Evolutionary conservation across 2,888 invertebrate genomes (phyloP).

Genomic region (Metellina segmentata): DNA sequence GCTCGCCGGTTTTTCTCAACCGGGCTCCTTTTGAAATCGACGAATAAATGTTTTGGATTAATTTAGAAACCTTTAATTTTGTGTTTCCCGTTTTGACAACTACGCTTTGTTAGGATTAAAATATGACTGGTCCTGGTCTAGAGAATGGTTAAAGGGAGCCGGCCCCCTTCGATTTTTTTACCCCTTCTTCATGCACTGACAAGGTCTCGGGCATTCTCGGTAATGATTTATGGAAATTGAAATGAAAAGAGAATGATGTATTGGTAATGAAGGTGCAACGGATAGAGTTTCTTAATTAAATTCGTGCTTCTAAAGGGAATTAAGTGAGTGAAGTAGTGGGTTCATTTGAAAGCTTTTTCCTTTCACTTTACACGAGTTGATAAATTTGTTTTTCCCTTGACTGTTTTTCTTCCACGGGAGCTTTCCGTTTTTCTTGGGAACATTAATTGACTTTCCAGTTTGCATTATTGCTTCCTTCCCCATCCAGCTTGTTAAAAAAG

Average conservation of each 20-base stretch:
- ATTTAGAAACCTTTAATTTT: slow-evolving; percentile 73
- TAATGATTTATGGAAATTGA: slow-evolving; percentile 74
- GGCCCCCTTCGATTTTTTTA: slow-evolving; percentile 6
- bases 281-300: slow-evolving; percentile 70
- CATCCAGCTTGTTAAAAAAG: slow-evolving; percentile 37
- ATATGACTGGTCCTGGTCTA: slow-evolving; percentile 57
- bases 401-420: slow-evolving; percentile 52
- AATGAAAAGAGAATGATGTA: slow-evolving; percentile 72
- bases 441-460: slow-evolving; percentile 67
- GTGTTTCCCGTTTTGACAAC: slow-evolving; percentile 70
- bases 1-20: slow-evolving; percentile 19
- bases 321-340: slow-evolving; percentile 56
- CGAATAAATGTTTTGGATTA: slow-evolving; percentile 74
- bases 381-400: slow-evolving; percentile 68
- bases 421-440: slow-evolving; percentile 31
- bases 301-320: slow-evolving; percentile 68
- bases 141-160: slow-evolving; percentile 47
- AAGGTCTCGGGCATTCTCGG: slow-evolving; percentile 20
- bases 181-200: slow-evolving; percentile 30
- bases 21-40: slow-evolving; percentile 44
- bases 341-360: slow-evolving; percentile 50
- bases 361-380: slow-evolving; percentile 45
- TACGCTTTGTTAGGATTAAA: slow-evolving; percentile 72
- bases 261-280: slow-evolving; percentile 60
- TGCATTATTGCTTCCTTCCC: slow-evolving; percentile 18